A percentile compares a stretch with the other conserved stretches of the same genome.
These are phyloP conservation scores for Ennomos fuscantarius DNA, from an alignment of 2,888 invertebrate genomes.

Conservation along the genomic window DNA sequence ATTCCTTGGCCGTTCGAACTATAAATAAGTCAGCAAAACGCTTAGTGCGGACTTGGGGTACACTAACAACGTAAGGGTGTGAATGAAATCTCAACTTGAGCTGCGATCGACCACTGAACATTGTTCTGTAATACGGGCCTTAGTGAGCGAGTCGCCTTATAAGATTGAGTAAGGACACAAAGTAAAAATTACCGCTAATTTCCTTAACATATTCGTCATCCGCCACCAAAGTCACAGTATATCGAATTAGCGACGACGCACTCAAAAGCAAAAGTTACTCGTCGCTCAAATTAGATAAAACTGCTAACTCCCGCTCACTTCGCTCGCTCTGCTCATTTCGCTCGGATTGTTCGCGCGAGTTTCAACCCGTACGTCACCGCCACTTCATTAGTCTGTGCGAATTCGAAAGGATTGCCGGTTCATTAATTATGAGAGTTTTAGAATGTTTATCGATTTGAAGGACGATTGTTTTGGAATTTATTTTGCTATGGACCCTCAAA, in stretches of 20 bases:
- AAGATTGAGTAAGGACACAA: too few relatives aligned
- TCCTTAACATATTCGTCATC: not conserved
- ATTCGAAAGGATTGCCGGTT: slow-evolving; percentile 75
- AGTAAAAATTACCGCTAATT: too few relatives aligned
- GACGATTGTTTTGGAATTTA: slow-evolving; percentile 57
- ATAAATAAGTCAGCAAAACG: too few relatives aligned
- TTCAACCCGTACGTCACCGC: slow-evolving; percentile 43
- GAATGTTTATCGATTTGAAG: slow-evolving; percentile 65
- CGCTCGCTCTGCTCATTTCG: not conserved
- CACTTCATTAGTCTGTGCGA: slow-evolving; percentile 69
- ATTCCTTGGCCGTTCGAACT: too few relatives aligned
- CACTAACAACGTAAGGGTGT: too few relatives aligned
- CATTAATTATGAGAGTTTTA: slow-evolving; percentile 77
- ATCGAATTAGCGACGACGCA: slow-evolving; percentile 16
- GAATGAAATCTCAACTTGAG: too few relatives aligned
- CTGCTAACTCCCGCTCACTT: slow-evolving; percentile 8
- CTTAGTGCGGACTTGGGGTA: too few relatives aligned
- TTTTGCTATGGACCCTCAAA: slow-evolving; percentile 2
- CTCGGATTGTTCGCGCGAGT: slow-evolving; percentile 18
- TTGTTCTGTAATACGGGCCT: too few relatives aligned
- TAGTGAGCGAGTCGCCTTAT: too few relatives aligned
- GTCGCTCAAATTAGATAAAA: slow-evolving; percentile 23
- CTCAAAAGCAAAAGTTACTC: slow-evolving; percentile 11
- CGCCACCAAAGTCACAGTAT: slow-evolving; percentile 12
- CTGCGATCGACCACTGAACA: too few relatives aligned